These are phyloP conservation scores for Alethe castanea DNA, from an alignment of 2,113 vertebrate genomes.

Conservation along the genomic window DNA sequence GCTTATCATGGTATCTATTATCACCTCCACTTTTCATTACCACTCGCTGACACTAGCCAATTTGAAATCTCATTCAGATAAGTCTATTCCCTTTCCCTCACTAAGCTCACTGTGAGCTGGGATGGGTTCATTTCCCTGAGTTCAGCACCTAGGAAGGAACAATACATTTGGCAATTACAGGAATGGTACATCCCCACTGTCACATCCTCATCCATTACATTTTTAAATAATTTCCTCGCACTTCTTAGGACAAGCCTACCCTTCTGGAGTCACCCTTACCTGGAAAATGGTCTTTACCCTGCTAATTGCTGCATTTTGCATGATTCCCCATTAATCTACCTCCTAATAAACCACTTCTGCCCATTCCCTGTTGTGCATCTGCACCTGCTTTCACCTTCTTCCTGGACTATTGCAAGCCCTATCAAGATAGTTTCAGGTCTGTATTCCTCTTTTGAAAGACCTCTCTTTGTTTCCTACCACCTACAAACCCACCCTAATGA, in stretches of 20 bases:
- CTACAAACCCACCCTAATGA: not conserved
- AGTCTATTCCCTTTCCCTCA: not conserved
- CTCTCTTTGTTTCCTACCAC: not conserved
- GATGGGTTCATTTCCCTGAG: not conserved
- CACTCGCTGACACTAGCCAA: not conserved
- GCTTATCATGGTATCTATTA: conserved; percentile 6
- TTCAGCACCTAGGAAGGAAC: not conserved
- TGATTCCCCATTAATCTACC: not conserved
- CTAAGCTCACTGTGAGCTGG: not conserved
- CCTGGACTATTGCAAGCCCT: not conserved
- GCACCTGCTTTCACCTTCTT: not conserved
- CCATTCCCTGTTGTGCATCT: not conserved
- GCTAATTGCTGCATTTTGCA: not conserved
- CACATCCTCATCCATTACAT: not conserved
- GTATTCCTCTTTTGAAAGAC: not conserved
- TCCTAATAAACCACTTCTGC: not conserved
- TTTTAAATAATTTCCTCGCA: not conserved
- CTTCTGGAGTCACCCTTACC: not conserved
- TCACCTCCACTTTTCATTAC: conserved; percentile 32
- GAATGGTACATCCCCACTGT: not conserved
- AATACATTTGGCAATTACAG: not conserved
- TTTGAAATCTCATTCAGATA: conserved; percentile 13
- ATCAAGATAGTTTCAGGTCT: not conserved
- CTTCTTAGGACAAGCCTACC: not conserved
- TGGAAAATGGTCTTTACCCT: not conserved